Conservation (phyloP, 1,140 invertebrate species). For the Tribolium castaneum region DNA sequence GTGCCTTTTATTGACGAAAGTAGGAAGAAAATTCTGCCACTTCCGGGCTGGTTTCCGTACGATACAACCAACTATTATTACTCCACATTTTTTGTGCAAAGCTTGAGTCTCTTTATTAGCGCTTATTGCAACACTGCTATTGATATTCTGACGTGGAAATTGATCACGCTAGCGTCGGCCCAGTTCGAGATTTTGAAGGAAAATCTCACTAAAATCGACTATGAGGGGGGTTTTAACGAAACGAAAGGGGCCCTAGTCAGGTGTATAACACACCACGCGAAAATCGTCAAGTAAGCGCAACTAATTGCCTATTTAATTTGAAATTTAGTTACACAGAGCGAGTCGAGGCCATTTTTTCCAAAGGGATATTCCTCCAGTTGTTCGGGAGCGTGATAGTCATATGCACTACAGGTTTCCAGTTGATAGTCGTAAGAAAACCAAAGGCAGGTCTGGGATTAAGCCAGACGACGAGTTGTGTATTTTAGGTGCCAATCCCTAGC, state of each 20-base stretch:
- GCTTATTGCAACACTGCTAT: conserved; percentile 39
- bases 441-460: not conserved
- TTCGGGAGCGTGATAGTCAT: not conserved
- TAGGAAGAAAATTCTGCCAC: conserved; percentile 10
- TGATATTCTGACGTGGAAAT: conserved; percentile 36
- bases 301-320: not conserved
- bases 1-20: conserved; percentile 25
- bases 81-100: conserved; percentile 1
- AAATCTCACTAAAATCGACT: conserved; percentile 7
- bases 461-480: too few relatives aligned
- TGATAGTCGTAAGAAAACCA: not conserved
- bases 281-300: not conserved
- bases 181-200: conserved; percentile 38
- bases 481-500: conserved; percentile 3
- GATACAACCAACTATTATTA: conserved; percentile 25
- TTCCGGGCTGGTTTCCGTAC: conserved; percentile 37
- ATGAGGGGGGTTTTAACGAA: not conserved
- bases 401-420: not conserved
- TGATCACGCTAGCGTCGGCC: conserved; percentile 21
- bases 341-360: not conserved
- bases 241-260: not conserved
- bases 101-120: conserved; percentile 16
- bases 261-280: not conserved
- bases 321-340: not conserved
- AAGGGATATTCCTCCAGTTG: not conserved